Percentiles rank a stretch among this genome's conserved stretches.
Conservation (phyloP, 2,797 vertebrate genomes). For the Spinus pinus region DNA sequence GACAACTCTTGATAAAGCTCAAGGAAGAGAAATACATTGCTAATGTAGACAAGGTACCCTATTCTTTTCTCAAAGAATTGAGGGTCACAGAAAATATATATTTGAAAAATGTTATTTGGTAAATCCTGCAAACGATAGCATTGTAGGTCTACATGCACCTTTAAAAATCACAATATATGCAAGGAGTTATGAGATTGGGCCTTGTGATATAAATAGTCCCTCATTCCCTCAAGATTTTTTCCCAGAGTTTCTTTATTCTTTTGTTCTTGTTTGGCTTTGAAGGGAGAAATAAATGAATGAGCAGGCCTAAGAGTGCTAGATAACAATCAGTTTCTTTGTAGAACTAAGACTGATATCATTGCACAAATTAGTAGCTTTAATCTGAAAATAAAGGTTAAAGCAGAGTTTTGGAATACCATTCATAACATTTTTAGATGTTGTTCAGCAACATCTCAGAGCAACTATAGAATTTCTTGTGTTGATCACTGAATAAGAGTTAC, state of each 20-base stretch:
- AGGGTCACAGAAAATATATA: neutral
- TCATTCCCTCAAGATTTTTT: neutral
- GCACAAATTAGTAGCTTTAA: neutral
- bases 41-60: neutral
- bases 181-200: neutral
- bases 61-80: neutral
- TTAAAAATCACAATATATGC: neutral
- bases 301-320: neutral
- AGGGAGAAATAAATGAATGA: neutral
- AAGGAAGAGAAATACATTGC: slow-evolving; percentile 1
- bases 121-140: neutral
- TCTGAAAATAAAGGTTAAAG: neutral
- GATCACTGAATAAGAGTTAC: neutral
- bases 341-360: neutral
- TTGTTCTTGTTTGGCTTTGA: neutral
- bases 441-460: neutral
- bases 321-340: neutral
- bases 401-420: neutral
- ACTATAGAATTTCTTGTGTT: neutral
- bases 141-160: neutral
- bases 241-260: neutral
- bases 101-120: neutral
- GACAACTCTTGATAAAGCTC: slow-evolving; percentile 25
- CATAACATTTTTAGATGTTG: neutral
- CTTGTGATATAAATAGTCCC: neutral